Conservation (phyloP, 2,113 vertebrate species). For the Peucedramus taeniatus region DNA sequence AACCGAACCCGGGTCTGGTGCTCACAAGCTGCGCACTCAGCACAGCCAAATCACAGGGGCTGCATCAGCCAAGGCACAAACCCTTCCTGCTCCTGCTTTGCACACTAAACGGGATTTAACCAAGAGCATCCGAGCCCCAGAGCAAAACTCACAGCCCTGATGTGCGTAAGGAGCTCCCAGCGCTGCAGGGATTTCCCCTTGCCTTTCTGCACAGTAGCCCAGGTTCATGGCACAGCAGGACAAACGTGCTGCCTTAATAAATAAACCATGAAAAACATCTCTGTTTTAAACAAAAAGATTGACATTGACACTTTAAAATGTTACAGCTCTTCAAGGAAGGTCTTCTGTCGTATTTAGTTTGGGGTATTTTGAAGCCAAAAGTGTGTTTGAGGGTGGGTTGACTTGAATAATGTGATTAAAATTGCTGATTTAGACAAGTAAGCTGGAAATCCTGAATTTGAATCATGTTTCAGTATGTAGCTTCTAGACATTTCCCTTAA, state of each 20-base stretch:
- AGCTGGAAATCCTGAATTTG: slow-evolving; percentile 16
- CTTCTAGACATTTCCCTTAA: slow-evolving; percentile 14
- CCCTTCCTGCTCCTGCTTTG: slow-evolving; percentile 10
- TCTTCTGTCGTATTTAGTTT: neutral
- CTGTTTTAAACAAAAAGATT: neutral
- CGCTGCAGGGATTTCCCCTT: neutral
- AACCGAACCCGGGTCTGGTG: neutral
- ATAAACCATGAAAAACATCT: neutral
- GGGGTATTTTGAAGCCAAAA: neutral
- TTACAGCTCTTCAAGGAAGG: neutral
- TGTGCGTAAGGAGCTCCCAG: neutral
- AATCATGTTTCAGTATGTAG: neutral
- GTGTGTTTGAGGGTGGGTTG: neutral
- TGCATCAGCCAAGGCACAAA: neutral
- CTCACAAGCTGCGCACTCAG: neutral
- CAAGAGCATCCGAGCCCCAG: neutral
- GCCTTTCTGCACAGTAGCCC: accelerated
- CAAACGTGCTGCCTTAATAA: neutral
- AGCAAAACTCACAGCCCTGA: slow-evolving; percentile 34
- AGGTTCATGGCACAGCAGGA: neutral
- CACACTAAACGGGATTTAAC: slow-evolving; percentile 5
- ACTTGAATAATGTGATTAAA: slow-evolving; percentile 33
- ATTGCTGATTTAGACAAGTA: neutral
- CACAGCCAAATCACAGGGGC: neutral
- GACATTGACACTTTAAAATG: neutral